Evolutionary conservation across 2,888 invertebrate species (phyloP).

Genomic region (Phaedon cochleariae): DNA sequence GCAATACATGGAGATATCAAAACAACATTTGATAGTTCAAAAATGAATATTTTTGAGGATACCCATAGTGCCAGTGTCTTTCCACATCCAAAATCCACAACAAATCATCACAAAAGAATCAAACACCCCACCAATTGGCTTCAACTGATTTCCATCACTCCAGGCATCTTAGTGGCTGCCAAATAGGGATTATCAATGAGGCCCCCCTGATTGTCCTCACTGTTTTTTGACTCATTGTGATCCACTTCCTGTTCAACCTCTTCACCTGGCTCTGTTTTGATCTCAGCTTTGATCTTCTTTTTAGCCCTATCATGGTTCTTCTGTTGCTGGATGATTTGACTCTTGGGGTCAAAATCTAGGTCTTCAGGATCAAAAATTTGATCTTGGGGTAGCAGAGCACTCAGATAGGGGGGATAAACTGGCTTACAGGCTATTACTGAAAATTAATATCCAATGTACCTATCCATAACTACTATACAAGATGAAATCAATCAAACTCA

Average conservation of each 20-base stretch:
- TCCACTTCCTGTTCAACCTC: constrained; percentile 54
- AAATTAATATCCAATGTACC: constrained; percentile 44
- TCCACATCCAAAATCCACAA: too few species aligned
- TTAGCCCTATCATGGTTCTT: constrained; percentile 52
- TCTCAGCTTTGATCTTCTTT: constrained; percentile 46
- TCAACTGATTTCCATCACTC: constrained; percentile 42
- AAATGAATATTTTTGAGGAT: too few species aligned
- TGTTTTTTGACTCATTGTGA: constrained; percentile 45
- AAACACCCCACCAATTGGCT: neutral
- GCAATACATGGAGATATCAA: too few species aligned
- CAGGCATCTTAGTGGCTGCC: constrained; percentile 61
- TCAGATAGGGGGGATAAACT: constrained; percentile 80
- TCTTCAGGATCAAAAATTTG: constrained; percentile 94
- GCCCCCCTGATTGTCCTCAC: constrained; percentile 60
- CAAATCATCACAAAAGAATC: too few species aligned
- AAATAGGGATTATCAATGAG: constrained; percentile 81
- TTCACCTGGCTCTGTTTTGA: constrained; percentile 40
- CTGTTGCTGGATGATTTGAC: constrained; percentile 57
- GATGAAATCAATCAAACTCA: constrained; percentile 63
- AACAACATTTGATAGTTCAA: too few species aligned
- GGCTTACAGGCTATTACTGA: constrained; percentile 90
- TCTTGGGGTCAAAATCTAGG: constrained; percentile 75
- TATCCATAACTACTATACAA: neutral
- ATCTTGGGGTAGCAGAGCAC: constrained; percentile 89
- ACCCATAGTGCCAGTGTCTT: too few species aligned